phyloP scores from a whole-genome alignment of 2,888 invertebrate genomes.

The Dioctria rufipes region DNA sequence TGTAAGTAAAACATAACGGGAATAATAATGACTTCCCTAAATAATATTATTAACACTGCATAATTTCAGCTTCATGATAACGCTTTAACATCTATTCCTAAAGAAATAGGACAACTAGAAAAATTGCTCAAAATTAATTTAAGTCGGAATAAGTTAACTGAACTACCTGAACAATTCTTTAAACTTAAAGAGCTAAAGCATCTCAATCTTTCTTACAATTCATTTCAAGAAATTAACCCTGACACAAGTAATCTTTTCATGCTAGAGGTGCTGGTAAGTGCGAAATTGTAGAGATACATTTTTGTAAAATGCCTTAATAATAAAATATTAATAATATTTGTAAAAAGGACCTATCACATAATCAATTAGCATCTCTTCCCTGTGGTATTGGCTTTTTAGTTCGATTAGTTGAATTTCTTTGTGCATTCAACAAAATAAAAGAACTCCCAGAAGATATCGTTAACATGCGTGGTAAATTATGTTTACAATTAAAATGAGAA shows the following conservation, averaged over 20 bases:
- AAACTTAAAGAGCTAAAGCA: constrained; percentile 79
- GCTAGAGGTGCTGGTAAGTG: constrained; percentile 80
- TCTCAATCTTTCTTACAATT: constrained; percentile 84
- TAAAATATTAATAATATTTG: constrained; percentile 35
- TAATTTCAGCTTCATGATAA: constrained; percentile 86
- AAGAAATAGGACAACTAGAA: constrained; percentile 80
- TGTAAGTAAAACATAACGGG: constrained; percentile 71
- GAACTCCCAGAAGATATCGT: constrained; percentile 87
- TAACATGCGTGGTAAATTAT: constrained; percentile 82
- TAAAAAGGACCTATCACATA: constrained; percentile 83
- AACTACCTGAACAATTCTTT: constrained; percentile 79
- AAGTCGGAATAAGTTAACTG: constrained; percentile 78
- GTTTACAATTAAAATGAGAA: background rate
- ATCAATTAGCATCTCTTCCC: constrained; percentile 81
- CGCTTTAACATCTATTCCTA: constrained; percentile 80
- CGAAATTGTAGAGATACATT: background rate
- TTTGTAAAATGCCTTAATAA: constrained; percentile 1
- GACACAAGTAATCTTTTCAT: constrained; percentile 85
- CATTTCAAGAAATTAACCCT: constrained; percentile 77
- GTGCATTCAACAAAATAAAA: constrained; percentile 82
- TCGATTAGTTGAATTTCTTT: constrained; percentile 80
- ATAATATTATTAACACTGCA: background rate
- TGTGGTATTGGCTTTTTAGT: constrained; percentile 88
- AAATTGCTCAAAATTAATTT: constrained; percentile 79
- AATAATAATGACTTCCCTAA: background rate